phyloP scores from a whole-genome alignment of 1,140 invertebrate species.

The Lucilia sericata region DNA sequence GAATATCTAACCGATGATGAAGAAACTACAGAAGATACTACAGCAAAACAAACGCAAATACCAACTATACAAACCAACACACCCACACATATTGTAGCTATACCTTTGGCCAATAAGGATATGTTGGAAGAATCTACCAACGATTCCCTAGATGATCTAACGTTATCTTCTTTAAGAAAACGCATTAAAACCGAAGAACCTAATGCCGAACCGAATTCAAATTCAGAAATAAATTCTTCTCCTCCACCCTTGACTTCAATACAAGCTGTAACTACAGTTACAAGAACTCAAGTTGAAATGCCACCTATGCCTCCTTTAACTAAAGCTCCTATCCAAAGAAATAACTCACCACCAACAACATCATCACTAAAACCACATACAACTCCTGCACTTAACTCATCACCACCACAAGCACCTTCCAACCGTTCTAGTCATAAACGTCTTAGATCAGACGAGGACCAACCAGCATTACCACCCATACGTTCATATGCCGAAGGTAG shows the following conservation, averaged over 20 bases:
- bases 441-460: not conserved
- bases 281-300: not conserved
- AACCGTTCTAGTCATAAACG: not conserved
- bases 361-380: not conserved
- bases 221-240: not conserved
- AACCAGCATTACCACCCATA: slow-evolving; percentile 47
- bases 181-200: slow-evolving; percentile 1
- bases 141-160: slow-evolving; percentile 10
- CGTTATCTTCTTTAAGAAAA: not conserved
- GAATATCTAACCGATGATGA: slow-evolving; percentile 47
- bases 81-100: not conserved
- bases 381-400: not conserved
- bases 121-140: slow-evolving; percentile 23
- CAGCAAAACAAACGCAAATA: not conserved
- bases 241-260: slow-evolving; percentile 16
- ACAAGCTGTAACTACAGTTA: not conserved
- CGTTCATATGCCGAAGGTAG: slow-evolving; percentile 60
- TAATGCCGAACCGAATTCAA: not conserved
- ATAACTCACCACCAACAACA: not conserved
- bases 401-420: not conserved
- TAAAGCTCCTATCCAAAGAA: slow-evolving; percentile 49
- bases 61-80: not conserved
- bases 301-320: slow-evolving; percentile 53
- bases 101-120: not conserved
- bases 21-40: not conserved